phyloP scores from a whole-genome alignment of 2,888 invertebrate species.

The Galerucella pusilla region DNA sequence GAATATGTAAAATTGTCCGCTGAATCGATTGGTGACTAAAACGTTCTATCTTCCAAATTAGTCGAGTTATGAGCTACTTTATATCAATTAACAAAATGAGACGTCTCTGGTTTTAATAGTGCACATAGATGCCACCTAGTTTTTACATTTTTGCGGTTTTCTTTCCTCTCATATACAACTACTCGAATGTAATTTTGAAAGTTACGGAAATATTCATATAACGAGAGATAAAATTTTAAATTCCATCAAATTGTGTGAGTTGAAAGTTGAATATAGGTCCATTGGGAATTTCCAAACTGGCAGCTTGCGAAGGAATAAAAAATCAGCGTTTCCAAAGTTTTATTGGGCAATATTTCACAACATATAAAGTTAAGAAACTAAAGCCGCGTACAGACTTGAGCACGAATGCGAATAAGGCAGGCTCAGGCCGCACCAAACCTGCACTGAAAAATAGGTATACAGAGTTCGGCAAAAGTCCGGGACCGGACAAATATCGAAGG shows the following conservation, averaged over 20 bases:
- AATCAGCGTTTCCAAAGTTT: slow-evolving; percentile 9
- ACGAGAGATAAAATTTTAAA: slow-evolving; percentile 27
- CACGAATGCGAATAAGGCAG: too few relatives aligned
- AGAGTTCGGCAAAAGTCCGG: too few relatives aligned
- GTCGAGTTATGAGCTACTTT: too few relatives aligned
- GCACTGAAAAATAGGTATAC: too few relatives aligned
- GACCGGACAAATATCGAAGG: too few relatives aligned
- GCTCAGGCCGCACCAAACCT: background rate
- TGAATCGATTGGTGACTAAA: too few relatives aligned
- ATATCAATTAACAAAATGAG: too few relatives aligned
- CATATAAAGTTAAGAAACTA: background rate
- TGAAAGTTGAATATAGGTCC: slow-evolving; percentile 7
- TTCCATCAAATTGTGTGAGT: slow-evolving; percentile 26
- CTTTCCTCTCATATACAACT: background rate
- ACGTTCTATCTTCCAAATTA: too few relatives aligned
- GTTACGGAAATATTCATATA: slow-evolving; percentile 27
- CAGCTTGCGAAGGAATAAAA: slow-evolving; percentile 9
- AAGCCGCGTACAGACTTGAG: background rate
- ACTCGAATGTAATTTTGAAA: slow-evolving; percentile 21
- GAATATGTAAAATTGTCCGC: too few relatives aligned
- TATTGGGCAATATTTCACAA: slow-evolving; percentile 2
- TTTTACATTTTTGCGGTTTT: slow-evolving; percentile 9
- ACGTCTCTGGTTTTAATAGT: background rate
- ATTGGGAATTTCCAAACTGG: background rate
- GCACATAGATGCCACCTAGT: slow-evolving; percentile 5